These are phyloP conservation scores for Gallinago stenura DNA, from an alignment of 2,797 vertebrate genomes.

Conservation along the genomic window DNA sequence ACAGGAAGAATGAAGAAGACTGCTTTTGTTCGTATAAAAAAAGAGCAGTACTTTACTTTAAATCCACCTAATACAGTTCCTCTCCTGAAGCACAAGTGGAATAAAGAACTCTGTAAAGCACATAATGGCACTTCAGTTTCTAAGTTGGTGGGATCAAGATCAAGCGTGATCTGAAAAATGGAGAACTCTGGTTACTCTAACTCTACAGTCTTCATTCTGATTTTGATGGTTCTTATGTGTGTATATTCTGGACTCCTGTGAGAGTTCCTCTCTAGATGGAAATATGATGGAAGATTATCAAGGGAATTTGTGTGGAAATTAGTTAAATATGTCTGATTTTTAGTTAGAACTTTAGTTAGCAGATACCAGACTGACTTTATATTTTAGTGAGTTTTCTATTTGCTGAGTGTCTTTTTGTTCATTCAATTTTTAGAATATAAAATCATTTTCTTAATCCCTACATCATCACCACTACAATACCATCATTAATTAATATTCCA, in stretches of 20 bases:
- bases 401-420: not conserved
- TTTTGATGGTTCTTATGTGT: not conserved
- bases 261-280: not conserved
- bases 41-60: not conserved
- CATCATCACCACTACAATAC: not conserved
- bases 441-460: not conserved
- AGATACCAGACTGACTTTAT: not conserved
- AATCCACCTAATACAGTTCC: not conserved
- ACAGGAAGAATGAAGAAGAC: not conserved
- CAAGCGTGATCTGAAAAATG: not conserved
- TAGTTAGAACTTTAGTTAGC: not conserved
- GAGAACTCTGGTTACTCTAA: not conserved
- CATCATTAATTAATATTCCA: not conserved
- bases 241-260: not conserved
- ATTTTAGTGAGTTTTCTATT: not conserved
- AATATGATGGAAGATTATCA: not conserved
- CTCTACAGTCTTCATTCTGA: not conserved
- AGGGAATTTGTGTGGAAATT: not conserved
- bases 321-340: not conserved
- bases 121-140: not conserved
- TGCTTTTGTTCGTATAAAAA: not conserved
- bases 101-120: not conserved
- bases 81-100: not conserved
- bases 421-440: not conserved
- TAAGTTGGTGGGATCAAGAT: not conserved